Base-by-base conservation (phyloP, 2,888 invertebrate species). In the Dolichomitus sp. region DNA sequence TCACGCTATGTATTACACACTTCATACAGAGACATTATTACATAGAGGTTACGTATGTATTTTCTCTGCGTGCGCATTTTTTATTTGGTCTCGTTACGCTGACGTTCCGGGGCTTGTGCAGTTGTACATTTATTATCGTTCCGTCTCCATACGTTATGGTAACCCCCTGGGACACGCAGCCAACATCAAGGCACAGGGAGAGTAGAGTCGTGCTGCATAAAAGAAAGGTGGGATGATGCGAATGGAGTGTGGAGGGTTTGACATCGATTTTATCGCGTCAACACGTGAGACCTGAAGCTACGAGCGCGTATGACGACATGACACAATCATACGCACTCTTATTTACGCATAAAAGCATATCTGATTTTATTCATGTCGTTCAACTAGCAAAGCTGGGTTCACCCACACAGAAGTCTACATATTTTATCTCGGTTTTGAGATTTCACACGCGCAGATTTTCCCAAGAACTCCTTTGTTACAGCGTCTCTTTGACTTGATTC, bases 261-360 rank as follows among this genome's bases (percentile, higher is more conserved):
- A 68, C 68, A 85, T 81, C 73, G 80, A 83, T 83, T 84, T 83
- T 78, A 83, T 84, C 63, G 48, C 68, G 30, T 63, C 30, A 68
- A 65, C 78, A 78, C 63, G 76, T 76, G 73, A 83, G 68, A 76
- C 57, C 42, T 42, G 63, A 68, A 74, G 30, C 42, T 54, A n/a
- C 37, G 37, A 27, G 14, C 40, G 40, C 37, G 69, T 23, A 7
- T 19, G 69, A 54, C 52, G 23, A 54, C 33, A 50, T 6, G 14
- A 40, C 40, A n/a, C 37, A 37, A 27, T 54, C n/a, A 48, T 17
- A 54, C 54, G 27, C 54, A 54, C 27, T 52, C 23, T 19, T 19
- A 11, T 11, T 17, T 23, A 3, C 2, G 54, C 27, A 27, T 27
- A 54, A 54, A 54, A 27, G 27, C 54, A 27, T 14, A 54, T 14